Conservation (phyloP, 1,140 invertebrate species). For the Listronotus oregonensis region DNA sequence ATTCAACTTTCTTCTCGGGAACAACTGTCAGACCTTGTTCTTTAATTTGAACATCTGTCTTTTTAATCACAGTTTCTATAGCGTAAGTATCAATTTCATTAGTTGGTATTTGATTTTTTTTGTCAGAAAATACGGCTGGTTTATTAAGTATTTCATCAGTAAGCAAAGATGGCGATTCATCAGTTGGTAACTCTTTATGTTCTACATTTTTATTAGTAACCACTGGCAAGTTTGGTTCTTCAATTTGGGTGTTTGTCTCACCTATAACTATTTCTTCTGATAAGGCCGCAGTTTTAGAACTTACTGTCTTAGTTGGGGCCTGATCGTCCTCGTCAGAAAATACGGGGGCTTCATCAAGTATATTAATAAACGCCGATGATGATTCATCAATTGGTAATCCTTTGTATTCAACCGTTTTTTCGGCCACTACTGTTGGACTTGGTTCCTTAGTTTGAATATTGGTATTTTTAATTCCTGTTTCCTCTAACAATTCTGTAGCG, state of each 20-base stretch:
- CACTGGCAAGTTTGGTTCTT: not conserved
- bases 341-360: conserved; percentile 60
- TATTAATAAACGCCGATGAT: conserved; percentile 59
- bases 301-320: not conserved
- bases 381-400: conserved; percentile 43
- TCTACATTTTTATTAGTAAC: conserved; percentile 40
- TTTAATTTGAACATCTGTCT: not conserved
- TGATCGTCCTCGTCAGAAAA: conserved; percentile 41
- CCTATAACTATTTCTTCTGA: not conserved
- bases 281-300: not conserved
- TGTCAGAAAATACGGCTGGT: conserved; percentile 11
- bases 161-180: conserved; percentile 57
- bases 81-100: not conserved
- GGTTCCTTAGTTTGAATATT: not conserved
- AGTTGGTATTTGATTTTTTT: not conserved
- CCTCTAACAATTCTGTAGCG: too few relatives aligned
- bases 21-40: not conserved
- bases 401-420: conserved; percentile 50
- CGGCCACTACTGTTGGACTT: not conserved
- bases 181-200: conserved; percentile 39
- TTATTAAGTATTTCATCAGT: conserved; percentile 54
- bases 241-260: not conserved
- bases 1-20: conserved; percentile 37
- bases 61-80: too few relatives aligned
- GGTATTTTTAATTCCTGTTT: too few relatives aligned